These are phyloP conservation scores for Aulostomus chinensis DNA, from an alignment of 2,797 vertebrate species.

Conservation along the genomic window DNA sequence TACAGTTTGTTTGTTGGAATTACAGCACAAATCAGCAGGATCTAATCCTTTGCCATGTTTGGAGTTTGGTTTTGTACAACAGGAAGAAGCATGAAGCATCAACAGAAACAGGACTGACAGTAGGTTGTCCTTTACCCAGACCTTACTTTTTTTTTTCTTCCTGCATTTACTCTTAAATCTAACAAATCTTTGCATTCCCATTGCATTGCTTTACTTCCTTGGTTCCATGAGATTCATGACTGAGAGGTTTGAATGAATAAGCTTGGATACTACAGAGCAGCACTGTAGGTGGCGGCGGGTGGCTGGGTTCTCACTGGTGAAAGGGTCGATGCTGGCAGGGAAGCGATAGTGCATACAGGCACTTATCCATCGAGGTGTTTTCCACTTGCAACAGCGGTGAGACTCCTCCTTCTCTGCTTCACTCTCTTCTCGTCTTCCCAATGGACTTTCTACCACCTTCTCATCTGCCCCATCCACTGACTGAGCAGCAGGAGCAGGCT, in stretches of 20 bases:
- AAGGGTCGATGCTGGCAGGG: conserved; percentile 93
- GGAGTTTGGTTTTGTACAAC: background rate
- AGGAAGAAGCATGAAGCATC: background rate
- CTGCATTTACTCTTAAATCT: background rate
- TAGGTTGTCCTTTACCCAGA: conserved; percentile 7
- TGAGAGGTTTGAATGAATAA: conserved; percentile 9
- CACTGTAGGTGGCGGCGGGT: background rate
- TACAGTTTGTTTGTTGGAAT: background rate
- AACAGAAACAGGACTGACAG: background rate
- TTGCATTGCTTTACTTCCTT: background rate
- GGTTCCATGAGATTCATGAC: background rate
- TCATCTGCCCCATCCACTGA: background rate
- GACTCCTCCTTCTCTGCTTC: conserved; percentile 50
- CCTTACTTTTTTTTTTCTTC: background rate
- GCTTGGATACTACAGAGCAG: background rate
- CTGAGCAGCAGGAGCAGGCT: conserved; percentile 53
- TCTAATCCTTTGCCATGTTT: background rate
- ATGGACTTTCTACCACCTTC: conserved; percentile 36
- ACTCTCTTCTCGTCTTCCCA: conserved; percentile 17
- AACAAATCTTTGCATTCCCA: too few relatives aligned
- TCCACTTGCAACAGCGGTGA: conserved; percentile 83
- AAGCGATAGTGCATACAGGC: conserved; percentile 78
- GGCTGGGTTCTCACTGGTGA: conserved; percentile 88
- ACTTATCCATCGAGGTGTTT: conserved; percentile 73
- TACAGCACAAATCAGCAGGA: background rate